Percentiles rank a stretch among this genome's conserved stretches.
phyloP scores from a whole-genome alignment of 2,888 invertebrate genomes.

The Orthonevra nobilis region DNA sequence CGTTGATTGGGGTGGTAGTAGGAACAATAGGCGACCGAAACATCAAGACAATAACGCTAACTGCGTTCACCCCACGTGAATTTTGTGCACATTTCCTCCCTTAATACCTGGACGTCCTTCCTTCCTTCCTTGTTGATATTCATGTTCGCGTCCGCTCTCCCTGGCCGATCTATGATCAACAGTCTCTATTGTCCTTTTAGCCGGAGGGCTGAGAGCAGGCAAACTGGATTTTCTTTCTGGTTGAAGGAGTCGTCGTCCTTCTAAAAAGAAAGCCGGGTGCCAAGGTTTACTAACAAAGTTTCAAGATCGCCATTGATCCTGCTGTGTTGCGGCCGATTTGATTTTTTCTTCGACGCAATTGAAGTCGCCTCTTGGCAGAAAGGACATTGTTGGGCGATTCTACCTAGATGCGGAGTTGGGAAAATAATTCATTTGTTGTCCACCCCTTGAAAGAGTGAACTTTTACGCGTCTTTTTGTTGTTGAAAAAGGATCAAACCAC shows the following conservation, averaged over 20 bases:
- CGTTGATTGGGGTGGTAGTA: slow-evolving; percentile 67
- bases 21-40: slow-evolving; percentile 45
- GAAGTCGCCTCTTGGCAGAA: slow-evolving; percentile 15
- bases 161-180: slow-evolving; percentile 43
- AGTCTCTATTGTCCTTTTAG: slow-evolving; percentile 42
- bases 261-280: slow-evolving; percentile 54
- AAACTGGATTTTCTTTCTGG: slow-evolving; percentile 45
- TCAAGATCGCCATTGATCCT: slow-evolving; percentile 48
- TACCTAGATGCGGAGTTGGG: slow-evolving; percentile 49
- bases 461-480: slow-evolving; percentile 62
- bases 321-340: slow-evolving; percentile 56
- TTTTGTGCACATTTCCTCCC: slow-evolving; percentile 32
- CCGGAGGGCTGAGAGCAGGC: slow-evolving; percentile 56
- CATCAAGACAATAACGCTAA: slow-evolving; percentile 51
- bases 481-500: slow-evolving; percentile 49
- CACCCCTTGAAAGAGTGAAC: slow-evolving; percentile 49
- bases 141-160: slow-evolving; percentile 2
- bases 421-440: slow-evolving; percentile 59
- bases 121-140: neutral
- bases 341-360: slow-evolving; percentile 36
- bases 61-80: slow-evolving; percentile 57
- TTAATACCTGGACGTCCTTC: slow-evolving; percentile 37
- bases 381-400: slow-evolving; percentile 11
- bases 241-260: slow-evolving; percentile 56
- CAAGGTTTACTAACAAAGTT: slow-evolving; percentile 67